These are phyloP conservation scores for Aricia agestis DNA, from an alignment of 1,140 invertebrate species.

Conservation along the genomic window DNA sequence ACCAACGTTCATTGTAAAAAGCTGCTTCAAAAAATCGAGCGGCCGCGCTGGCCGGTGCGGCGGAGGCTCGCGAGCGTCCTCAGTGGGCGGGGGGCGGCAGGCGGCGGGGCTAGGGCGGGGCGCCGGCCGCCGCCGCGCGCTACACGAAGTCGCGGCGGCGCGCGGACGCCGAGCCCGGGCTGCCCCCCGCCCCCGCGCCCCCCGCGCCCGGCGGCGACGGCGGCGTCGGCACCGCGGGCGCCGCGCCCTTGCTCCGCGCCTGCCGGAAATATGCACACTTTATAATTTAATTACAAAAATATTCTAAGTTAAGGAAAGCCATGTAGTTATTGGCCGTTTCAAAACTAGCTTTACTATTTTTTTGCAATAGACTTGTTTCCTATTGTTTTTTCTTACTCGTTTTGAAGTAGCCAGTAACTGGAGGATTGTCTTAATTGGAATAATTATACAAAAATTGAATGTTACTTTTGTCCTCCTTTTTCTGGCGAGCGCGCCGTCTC, in stretches of 20 bases:
- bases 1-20: not conserved
- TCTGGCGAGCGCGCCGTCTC: slow-evolving; percentile 38
- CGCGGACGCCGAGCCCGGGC: slow-evolving; percentile 28
- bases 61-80: not conserved
- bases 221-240: slow-evolving; percentile 54
- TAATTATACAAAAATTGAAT: too few species aligned
- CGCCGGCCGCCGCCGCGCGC: slow-evolving; percentile 55
- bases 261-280: slow-evolving; percentile 21
- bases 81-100: not conserved
- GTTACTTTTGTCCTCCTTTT: slow-evolving; percentile 77
- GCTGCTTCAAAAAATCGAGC: not conserved
- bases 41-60: not conserved
- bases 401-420: too few species aligned
- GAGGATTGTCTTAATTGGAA: too few species aligned
- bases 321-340: not conserved
- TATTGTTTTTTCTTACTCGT: too few species aligned
- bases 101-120: slow-evolving; percentile 81
- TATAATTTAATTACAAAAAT: too few species aligned
- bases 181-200: slow-evolving; percentile 26
- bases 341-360: too few species aligned
- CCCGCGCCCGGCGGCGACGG: slow-evolving; percentile 37
- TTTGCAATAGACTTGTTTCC: too few species aligned
- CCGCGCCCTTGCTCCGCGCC: slow-evolving; percentile 61
- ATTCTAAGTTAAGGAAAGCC: too few species aligned
- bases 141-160: slow-evolving; percentile 59